Evolutionary conservation across 37 sponge, comb jelly and placozoan genomes (phyloP).

Genomic region (Cliona cf. orientalis): DNA sequence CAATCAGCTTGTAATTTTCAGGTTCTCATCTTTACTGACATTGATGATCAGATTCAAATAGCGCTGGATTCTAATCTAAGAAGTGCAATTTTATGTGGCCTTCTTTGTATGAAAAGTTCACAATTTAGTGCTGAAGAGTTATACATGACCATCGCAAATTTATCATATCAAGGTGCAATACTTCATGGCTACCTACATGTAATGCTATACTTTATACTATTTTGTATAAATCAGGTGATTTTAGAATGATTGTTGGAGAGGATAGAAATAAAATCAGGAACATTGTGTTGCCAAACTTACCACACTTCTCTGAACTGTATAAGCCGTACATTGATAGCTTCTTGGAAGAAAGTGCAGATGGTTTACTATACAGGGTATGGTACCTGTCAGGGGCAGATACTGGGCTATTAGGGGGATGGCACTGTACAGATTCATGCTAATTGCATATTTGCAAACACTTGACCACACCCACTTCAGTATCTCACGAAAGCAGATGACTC

Average conservation of each 20-base stretch:
- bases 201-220: neutral
- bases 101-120: conserved; percentile 31
- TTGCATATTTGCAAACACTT: neutral
- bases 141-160: conserved; percentile 53
- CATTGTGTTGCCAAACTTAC: conserved; percentile 70
- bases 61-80: conserved; percentile 57
- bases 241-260: conserved; percentile 89
- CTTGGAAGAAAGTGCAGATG: neutral
- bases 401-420: too few relatives aligned
- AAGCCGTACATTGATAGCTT: conserved; percentile 14
- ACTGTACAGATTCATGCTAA: too few relatives aligned
- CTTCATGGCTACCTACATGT: neutral
- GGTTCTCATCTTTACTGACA: conserved; percentile 16
- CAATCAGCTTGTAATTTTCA: neutral
- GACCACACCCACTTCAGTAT: neutral
- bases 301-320: conserved; percentile 71
- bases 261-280: conserved; percentile 84
- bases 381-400: too few relatives aligned
- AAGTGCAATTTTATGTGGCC: conserved; percentile 44
- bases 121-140: conserved; percentile 57
- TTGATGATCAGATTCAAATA: neutral
- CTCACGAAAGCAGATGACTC: neutral
- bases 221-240: conserved; percentile 66
- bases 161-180: conserved; percentile 70
- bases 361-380: too few relatives aligned